A percentile compares a stretch with the other conserved stretches of the same genome.
These are phyloP conservation scores for Zosterops lateralis DNA, from an alignment of 2,113 vertebrate species.

Conservation along the genomic window DNA sequence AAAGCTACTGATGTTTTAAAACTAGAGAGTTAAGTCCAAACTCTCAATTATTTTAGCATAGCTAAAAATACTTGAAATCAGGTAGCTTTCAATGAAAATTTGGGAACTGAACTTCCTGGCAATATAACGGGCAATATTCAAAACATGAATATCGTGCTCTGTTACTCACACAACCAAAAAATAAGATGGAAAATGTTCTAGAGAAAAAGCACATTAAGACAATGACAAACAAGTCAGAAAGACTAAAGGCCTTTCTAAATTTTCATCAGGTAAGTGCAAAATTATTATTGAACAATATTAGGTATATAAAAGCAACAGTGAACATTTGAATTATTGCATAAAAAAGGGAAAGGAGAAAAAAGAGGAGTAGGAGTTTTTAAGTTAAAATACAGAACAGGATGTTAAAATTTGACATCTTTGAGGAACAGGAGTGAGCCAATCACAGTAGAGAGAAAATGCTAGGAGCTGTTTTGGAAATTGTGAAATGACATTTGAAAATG, in stretches of 20 bases:
- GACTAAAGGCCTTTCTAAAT: background rate
- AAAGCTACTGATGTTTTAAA: background rate
- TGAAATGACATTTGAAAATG: background rate
- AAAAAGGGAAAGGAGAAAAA: accelerated
- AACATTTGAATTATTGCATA: background rate
- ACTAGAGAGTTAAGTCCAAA: background rate
- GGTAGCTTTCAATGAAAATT: background rate
- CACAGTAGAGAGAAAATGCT: background rate
- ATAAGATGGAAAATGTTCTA: background rate
- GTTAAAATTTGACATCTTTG: background rate
- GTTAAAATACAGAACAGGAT: background rate
- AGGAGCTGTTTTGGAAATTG: background rate
- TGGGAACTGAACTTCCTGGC: background rate
- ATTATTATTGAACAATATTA: background rate
- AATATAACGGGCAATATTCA: background rate
- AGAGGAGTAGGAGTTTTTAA: background rate
- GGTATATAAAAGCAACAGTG: background rate
- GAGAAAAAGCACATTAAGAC: background rate
- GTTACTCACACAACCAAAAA: background rate
- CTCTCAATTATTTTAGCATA: background rate
- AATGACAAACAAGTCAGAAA: background rate
- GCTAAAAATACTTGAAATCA: background rate
- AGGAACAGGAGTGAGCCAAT: background rate
- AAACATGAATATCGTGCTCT: background rate
- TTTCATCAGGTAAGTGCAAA: background rate